Conservation (phyloP, 2,113 vertebrate species). For the Anarrhichthys ocellatus region DNA sequence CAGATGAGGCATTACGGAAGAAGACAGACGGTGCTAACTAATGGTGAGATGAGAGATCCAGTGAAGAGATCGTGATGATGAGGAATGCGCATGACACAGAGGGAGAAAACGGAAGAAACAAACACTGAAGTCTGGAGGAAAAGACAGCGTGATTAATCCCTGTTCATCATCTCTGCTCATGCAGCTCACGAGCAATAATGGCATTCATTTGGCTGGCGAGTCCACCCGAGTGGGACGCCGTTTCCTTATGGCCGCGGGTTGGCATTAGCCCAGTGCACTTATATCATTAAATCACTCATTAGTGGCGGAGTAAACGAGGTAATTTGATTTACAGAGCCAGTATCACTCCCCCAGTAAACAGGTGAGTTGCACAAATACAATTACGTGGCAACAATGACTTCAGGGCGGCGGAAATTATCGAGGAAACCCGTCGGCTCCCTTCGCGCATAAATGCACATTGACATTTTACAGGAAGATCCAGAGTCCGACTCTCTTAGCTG, state of each 20-base stretch:
- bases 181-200: slow-evolving; percentile 81
- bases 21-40: neutral
- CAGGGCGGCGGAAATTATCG: slow-evolving; percentile 61
- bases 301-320: slow-evolving; percentile 71
- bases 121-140: slow-evolving; percentile 44
- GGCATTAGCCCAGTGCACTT: slow-evolving; percentile 78
- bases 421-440: slow-evolving; percentile 31
- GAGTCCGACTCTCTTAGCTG: slow-evolving; percentile 1
- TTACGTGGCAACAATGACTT: slow-evolving; percentile 73
- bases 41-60: neutral
- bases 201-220: slow-evolving; percentile 80
- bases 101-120: slow-evolving; percentile 25
- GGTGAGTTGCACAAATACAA: slow-evolving; percentile 77
- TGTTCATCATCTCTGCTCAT: slow-evolving; percentile 76
- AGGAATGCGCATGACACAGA: neutral
- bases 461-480: slow-evolving; percentile 64
- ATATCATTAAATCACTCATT: slow-evolving; percentile 84
- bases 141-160: slow-evolving; percentile 79
- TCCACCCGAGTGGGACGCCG: slow-evolving; percentile 74
- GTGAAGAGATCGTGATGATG: neutral
- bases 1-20: slow-evolving; percentile 1
- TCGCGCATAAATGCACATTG: slow-evolving; percentile 56
- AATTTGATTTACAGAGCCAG: slow-evolving; percentile 70
- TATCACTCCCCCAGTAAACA: slow-evolving; percentile 69
- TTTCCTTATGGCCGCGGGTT: slow-evolving; percentile 79